Base-by-base conservation (phyloP, 2,888 invertebrate species). In the Pandemis heparana region DNA sequence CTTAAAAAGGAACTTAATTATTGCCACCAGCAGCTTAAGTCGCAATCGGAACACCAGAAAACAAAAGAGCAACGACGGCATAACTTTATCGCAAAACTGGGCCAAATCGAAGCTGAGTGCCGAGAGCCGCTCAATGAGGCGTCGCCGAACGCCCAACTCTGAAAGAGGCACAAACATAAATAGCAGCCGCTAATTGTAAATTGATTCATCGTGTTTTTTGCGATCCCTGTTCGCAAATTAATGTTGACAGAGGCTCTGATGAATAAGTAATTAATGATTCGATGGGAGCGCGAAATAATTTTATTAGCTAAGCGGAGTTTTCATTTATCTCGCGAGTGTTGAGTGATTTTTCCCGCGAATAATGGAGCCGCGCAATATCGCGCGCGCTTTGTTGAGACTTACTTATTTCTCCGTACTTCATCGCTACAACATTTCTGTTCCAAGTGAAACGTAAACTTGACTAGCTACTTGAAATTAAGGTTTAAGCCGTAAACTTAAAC, bases 211-310 rank as follows among this genome's bases (percentile, higher is more conserved):
- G 43, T 72, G 71, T 75, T 63, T 62, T 67, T 71, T 51, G 32
- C 39, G 23, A 62, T 68, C 53, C 59, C 43, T 59, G 16, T 70
- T 70, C 61, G 43, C 62, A 56, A 62, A 56, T 62, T 38, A 71
- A 59, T 74, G 74, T 75, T 70, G 69, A 68, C 67, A 70, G 62
- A 75, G 63, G 64, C 73, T 48, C 43, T 64, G 71, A 70, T 67
- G 75, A 71, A 70, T 61, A 68, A 68, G 74, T 74, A 76, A 71
- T 76, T 76, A 76, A 71, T 75, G 71, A 65, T 68, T 66, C 60
- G 63, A 75, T 64, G 59, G 43, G 41, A 53, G 64, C 48, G 53
- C 65, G 59, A 69, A 69, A 69, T 75, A 68, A 75, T 75, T 70
- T 67, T 74, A 71, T 74, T 68, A 72, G 63, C 60, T 48, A 60